Base-by-base conservation (phyloP, 2,113 vertebrate species). In the Manacus vitellinus region DNA sequence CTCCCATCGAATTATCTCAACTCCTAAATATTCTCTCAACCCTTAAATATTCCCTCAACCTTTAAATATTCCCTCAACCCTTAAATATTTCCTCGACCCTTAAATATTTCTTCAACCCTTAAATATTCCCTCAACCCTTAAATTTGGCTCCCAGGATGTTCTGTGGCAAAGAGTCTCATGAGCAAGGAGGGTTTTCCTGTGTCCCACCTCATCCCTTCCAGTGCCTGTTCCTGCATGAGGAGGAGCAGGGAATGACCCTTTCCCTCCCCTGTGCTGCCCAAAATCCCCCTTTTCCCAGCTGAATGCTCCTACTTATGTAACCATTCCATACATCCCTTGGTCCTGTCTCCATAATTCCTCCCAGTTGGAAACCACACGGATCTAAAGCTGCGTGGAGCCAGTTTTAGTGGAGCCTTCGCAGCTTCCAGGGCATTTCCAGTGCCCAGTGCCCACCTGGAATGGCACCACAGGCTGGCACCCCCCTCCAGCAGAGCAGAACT, bases 281-380 rank as follows among this genome's bases (percentile, higher is more conserved):
- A 23, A 54, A 4, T 31, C 37, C 46, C 59, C 44, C 67, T 56
- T 31, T 27, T 52, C 65, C 65, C 24, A n/a, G 8, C 39, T 55
- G 49, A n/a, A 61, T 49, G 7, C 21, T 74, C 78, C 46, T 9
- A 0, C n/a, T 91, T 61, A 7, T 2, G 8, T 13, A 8, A 59
- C 37, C 14, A 31, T 31, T 65, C 72, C 47, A 31, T 6, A 5
- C 10, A 10, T 58, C 15, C 43, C 8, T 24, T 9, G 44, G 6
- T 63, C 58, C 71, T 11, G 14, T 7, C 41, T 58, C 52, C 8
- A 0, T 4, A 25, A 67, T 33, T 70, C 70, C 59, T 79, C 10
- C 1, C 12, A 7, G 23, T 1, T 35, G 43, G 6, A 33, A 67
- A 22, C 8, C 2, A 4, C 2, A 0, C 28, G 5, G 43, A 21